Conservation (phyloP, 1,140 invertebrate genomes). For the Nephila pilipes region DNA sequence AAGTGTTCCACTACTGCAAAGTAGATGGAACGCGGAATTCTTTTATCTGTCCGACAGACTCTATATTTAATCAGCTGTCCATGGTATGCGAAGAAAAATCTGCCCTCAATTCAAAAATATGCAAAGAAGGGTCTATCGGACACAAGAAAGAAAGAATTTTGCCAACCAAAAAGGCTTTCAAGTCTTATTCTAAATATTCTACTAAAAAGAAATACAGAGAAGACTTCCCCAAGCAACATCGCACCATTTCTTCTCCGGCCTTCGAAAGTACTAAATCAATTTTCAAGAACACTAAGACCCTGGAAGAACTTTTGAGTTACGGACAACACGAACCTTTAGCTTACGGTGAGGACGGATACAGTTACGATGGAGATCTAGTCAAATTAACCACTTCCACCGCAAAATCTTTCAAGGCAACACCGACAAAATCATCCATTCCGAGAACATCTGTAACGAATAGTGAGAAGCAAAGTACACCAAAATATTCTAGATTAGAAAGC, state of each 20-base stretch:
- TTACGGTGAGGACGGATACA: background rate
- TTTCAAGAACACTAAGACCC: background rate
- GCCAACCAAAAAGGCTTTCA: background rate
- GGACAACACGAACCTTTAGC: background rate
- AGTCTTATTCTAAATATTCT: background rate
- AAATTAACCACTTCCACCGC: background rate
- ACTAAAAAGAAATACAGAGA: conserved; percentile 1
- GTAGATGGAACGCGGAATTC: conserved; percentile 78
- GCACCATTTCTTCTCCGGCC: background rate
- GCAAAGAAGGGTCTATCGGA: conserved; percentile 64
- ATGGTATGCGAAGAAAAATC: conserved; percentile 78
- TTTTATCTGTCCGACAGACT: conserved; percentile 78
- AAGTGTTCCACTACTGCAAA: conserved; percentile 80
- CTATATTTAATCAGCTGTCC: conserved; percentile 78
- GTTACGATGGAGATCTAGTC: background rate
- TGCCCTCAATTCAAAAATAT: conserved; percentile 24
- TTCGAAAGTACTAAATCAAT: background rate
- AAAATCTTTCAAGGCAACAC: background rate
- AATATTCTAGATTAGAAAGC: conserved; percentile 19
- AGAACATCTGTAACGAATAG: background rate
- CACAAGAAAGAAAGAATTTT: background rate
- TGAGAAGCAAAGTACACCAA: background rate
- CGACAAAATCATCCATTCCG: background rate
- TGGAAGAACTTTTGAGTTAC: conserved; percentile 56
- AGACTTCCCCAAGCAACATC: background rate